Evolutionary conservation across 2,888 invertebrate genomes (phyloP), one percentile per base, ranked within the genome.

Genomic region (Camptogramma bilineatum): DNA sequence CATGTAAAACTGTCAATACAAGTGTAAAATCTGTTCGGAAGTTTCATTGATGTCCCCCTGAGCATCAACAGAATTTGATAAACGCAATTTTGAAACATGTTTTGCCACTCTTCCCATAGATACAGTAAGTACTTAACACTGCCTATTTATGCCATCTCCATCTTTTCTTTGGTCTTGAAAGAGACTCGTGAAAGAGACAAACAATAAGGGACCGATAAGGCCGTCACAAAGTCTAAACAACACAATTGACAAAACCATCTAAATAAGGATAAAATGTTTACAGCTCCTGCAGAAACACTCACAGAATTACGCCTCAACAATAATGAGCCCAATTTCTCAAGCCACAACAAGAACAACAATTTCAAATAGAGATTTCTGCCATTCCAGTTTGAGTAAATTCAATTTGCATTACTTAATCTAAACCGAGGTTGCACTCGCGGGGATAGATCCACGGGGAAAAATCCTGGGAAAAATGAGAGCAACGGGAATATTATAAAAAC

Each of bases 401-500:
- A 60, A 60, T 60, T 64, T 56, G 60, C 64, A 52, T 64, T 52
- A 60, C 55, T 24, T 54, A 69, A 69, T 61, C 67, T 57, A 58
- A 67, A 48, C 67, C 65, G 60, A 62, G 61, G 64, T 64, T 60
- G 67, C 71, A 58, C 31, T 54, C 28, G 60, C 28, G 48, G 55
- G 62, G 51, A 55, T n/a, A 68, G 52, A 58, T 63, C 62, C 42
- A 13, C 16, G 44, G 53, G 53, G 24, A 58, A 63, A 70, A 63
- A 52, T 31, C 56, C 52, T 56, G 52, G 46, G 56, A 48, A 48
- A 55, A 57, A 69, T 68, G 61, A 62, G 55, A 64, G 52, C 55
- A 60, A 55, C 62, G 51, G 56, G 61, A 63, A 66, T 70, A 69
- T 70, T 70, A 70, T 68, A 67, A 68, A 68, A 70, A 67, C 70